Base-by-base conservation (phyloP, 2,113 vertebrate genomes). In the Sardina pilchardus region DNA sequence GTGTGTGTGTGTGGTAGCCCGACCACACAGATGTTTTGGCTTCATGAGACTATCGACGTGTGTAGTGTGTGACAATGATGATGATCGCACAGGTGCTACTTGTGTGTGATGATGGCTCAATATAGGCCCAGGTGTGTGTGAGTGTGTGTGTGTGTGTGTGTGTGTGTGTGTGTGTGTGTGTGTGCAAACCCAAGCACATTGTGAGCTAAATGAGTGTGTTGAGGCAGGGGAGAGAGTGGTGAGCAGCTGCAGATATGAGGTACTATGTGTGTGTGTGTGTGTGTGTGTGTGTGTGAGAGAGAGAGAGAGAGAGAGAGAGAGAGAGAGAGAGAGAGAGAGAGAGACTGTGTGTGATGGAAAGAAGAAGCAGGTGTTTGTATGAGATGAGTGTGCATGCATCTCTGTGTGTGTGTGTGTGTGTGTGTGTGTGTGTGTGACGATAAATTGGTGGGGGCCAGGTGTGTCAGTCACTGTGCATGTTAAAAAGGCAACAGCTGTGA, bases 401-500 rank as follows among this genome's bases (percentile, higher is more conserved):
- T 63, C 24, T 63, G 59, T 63, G 59, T 63, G 59, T 21, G 44
- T 83, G 85, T 88, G 87, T 91, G 26, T 34, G 59, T 75, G 85
- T 82, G 80, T 53, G 45, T 21, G 44, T 83, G 85, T 88, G 87
- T 91, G 88, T 83, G 88, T 82, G 83, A 88, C 39, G 45, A 85
- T 75, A 45, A 12, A 12, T 39, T 85, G 87, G 89, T 89, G 82
- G 85, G 16, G 21, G 30, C 42, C 56, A 84, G 21, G 67, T 63
- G 44, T 45, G 42, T 56, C n/a, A 44, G 36, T 84, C 56, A 67
- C 36, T 30, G 16, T 45, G 34, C 59, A 84, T 50, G 82, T 59
- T 17, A 50, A 34, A 36, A 86, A 87, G 85, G 85, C 86, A 85
- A 63, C 59, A 63, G 59, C 90, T 81, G 85, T 89, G 82, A 12